phyloP scores from a whole-genome alignment of 2,888 invertebrate genomes.

The Melikaiella ostensackeni region DNA sequence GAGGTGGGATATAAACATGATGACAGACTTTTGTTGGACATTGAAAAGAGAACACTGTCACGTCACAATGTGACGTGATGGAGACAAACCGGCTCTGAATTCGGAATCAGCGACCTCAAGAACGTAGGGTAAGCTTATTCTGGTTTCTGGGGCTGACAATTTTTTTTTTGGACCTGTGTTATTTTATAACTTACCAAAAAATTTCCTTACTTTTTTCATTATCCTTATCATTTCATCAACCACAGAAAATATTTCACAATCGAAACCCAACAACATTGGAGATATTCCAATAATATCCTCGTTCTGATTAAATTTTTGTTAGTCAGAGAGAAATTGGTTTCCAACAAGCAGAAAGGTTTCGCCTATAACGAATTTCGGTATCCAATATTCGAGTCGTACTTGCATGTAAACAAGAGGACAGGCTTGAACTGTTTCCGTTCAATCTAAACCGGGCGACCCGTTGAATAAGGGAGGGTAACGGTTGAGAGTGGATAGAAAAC shows the following conservation, averaged over 20 bases:
- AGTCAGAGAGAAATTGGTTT: constrained; percentile 9
- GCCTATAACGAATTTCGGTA: constrained; percentile 31
- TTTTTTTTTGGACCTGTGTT: too few relatives aligned
- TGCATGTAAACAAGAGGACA: constrained; percentile 38
- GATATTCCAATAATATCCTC: neutral
- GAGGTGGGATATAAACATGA: too few relatives aligned
- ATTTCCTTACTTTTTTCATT: neutral
- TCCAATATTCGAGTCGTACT: constrained; percentile 34
- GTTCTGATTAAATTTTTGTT: constrained; percentile 5
- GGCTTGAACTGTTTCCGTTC: constrained; percentile 33
- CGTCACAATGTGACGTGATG: too few relatives aligned
- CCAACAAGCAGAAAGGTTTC: constrained; percentile 4
- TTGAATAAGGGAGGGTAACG: constrained; percentile 8
- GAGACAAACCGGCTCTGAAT: too few relatives aligned
- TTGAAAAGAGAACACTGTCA: too few relatives aligned
- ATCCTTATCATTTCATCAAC: neutral
- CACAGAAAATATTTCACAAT: neutral
- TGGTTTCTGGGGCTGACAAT: too few relatives aligned
- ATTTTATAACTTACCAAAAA: neutral
- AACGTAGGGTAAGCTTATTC: too few relatives aligned
- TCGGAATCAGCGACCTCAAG: too few relatives aligned
- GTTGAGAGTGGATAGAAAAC: constrained; percentile 42
- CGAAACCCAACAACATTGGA: neutral
- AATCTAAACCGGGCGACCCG: constrained; percentile 40
- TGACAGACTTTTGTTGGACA: too few relatives aligned